phyloP scores from a whole-genome alignment of 2,888 invertebrate genomes.

The Drosophila recens region DNA sequence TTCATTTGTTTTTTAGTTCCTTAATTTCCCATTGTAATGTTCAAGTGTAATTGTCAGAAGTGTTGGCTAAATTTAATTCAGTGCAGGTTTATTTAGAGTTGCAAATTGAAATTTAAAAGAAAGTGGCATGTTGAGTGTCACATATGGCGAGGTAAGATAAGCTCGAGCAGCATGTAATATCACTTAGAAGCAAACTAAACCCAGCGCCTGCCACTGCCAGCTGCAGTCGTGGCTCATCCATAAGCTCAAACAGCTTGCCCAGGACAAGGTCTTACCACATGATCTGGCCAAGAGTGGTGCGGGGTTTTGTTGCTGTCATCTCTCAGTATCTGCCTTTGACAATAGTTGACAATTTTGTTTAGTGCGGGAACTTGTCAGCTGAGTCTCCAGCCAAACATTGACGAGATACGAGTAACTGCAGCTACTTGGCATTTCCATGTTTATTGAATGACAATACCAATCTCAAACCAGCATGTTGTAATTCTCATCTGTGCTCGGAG shows the following conservation, averaged over 20 bases:
- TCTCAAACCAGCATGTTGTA: conserved; percentile 37
- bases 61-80: conserved; percentile 1
- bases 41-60: conserved; percentile 1
- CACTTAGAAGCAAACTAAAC: conserved; percentile 67
- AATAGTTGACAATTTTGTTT: conserved; percentile 46
- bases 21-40: background rate
- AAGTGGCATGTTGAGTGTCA: conserved; percentile 8
- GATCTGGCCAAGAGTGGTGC: conserved; percentile 1
- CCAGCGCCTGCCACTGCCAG: conserved; percentile 45
- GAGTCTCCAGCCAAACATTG: conserved; percentile 42
- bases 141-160: conserved; percentile 17
- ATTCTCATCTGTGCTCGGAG: background rate
- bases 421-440: conserved; percentile 12
- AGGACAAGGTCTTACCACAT: conserved; percentile 2
- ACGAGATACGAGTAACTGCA: conserved; percentile 19
- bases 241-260: conserved; percentile 2
- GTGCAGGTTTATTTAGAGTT: background rate
- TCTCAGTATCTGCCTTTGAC: conserved; percentile 48
- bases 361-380: conserved; percentile 7
- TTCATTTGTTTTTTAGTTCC: background rate
- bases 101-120: conserved; percentile 10
- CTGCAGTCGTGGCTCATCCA: conserved; percentile 22
- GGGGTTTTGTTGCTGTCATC: background rate
- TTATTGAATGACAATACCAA: conserved; percentile 5
- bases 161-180: conserved; percentile 61